phyloP scores from a whole-genome alignment of 53 echinoderm and acorn worm genomes.

The Temnopleurus reevesii region DNA sequence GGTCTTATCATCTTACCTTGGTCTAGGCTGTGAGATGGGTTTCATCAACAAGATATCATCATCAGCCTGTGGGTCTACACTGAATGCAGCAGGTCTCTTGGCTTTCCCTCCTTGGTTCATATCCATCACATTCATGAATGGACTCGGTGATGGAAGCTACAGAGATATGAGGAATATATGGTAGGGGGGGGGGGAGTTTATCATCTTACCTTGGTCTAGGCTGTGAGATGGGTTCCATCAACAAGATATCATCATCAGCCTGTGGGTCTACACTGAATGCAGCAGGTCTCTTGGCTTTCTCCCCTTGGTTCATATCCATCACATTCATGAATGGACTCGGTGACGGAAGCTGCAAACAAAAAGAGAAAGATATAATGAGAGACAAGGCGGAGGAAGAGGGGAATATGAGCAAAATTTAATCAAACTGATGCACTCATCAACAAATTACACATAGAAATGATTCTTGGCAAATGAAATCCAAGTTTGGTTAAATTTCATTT shows the following conservation, averaged over 20 bases:
- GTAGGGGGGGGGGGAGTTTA: too few relatives aligned
- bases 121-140: constrained; percentile 70
- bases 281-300: constrained; percentile 48
- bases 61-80: constrained; percentile 75
- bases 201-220: constrained; percentile 90
- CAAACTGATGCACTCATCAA: too few relatives aligned
- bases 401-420: too few relatives aligned
- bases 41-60: constrained; percentile 88
- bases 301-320: constrained; percentile 34
- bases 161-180: neutral
- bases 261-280: constrained; percentile 59
- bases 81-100: constrained; percentile 47
- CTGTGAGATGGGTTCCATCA: constrained; percentile 76
- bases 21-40: constrained; percentile 76
- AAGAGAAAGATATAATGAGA: too few relatives aligned
- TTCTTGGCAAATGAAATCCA: too few relatives aligned
- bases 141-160: constrained; percentile 56
- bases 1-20: too few relatives aligned
- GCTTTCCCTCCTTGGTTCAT: constrained; percentile 29
- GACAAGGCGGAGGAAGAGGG: too few relatives aligned
- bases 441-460: too few relatives aligned
- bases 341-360: constrained; percentile 18
- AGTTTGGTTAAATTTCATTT: too few relatives aligned
- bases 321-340: constrained; percentile 75
- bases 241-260: constrained; percentile 90